phyloP scores from a whole-genome alignment of 2,888 invertebrate species.

The Watsonalla cultraria region DNA sequence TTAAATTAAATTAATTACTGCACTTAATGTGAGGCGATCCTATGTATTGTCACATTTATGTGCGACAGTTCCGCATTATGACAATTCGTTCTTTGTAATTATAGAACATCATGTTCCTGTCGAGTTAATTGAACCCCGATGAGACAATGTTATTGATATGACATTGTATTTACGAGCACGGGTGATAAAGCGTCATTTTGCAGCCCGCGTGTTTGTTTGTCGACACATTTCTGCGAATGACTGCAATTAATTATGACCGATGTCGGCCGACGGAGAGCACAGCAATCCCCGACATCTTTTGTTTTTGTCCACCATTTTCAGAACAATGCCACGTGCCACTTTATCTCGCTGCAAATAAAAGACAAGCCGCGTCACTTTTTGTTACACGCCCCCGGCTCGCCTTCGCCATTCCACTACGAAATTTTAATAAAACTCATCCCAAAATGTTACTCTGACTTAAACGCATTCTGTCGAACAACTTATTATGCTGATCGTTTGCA shows the following conservation, averaged over 20 bases:
- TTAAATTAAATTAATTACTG: neutral
- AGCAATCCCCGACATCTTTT: conserved; percentile 44
- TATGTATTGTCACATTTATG: neutral
- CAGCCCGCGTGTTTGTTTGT: conserved; percentile 50
- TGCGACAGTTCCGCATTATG: neutral
- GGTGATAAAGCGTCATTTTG: conserved; percentile 62
- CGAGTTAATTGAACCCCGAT: conserved; percentile 42
- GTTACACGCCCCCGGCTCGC: conserved; percentile 27
- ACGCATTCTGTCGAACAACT: conserved; percentile 32
- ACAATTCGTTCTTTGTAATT: conserved; percentile 4
- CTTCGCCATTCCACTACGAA: conserved; percentile 38
- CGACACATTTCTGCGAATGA: conserved; percentile 64
- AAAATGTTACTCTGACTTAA: conserved; percentile 38
- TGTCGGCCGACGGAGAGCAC: conserved; percentile 33
- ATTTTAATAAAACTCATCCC: conserved; percentile 49
- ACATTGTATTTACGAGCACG: conserved; percentile 56
- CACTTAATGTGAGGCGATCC: neutral
- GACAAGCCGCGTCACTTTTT: conserved; percentile 51
- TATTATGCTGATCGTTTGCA: conserved; percentile 32
- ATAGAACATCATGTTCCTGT: conserved; percentile 33
- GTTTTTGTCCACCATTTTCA: conserved; percentile 66
- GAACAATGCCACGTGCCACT: conserved; percentile 65
- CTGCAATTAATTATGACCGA: conserved; percentile 69
- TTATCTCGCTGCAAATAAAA: conserved; percentile 61
- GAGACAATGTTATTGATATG: conserved; percentile 43